phyloP scores from a whole-genome alignment of 2,888 invertebrate species.

The Eremobia ochroleuca region DNA sequence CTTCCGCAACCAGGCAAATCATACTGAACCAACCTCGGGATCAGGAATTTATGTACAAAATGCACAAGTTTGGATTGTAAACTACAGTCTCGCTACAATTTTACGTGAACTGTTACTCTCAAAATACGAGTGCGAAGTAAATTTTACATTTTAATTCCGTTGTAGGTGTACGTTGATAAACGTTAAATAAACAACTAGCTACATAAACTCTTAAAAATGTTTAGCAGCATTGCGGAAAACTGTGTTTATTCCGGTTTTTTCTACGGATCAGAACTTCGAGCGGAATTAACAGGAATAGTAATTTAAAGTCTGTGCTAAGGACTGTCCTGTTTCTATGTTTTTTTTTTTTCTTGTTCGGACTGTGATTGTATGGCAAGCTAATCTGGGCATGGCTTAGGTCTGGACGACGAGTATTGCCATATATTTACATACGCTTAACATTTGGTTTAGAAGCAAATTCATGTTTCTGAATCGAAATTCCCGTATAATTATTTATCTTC shows the following conservation, averaged over 20 bases:
- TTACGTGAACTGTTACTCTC: constrained; percentile 51
- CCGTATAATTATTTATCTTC: constrained; percentile 25
- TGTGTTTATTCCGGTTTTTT: constrained; percentile 46
- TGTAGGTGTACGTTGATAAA: constrained; percentile 33
- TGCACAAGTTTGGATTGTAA: constrained; percentile 65
- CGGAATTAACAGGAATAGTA: constrained; percentile 52
- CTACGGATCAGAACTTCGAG: constrained; percentile 39
- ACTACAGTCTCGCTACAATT: constrained; percentile 61
- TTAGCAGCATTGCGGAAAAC: constrained; percentile 43
- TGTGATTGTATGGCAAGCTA: constrained; percentile 12
- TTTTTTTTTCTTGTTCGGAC: constrained; percentile 33
- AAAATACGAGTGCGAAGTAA: constrained; percentile 34
- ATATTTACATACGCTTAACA: constrained; percentile 39
- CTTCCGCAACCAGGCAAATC: too few species aligned
- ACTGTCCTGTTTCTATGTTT: constrained; percentile 18
- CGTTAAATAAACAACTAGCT: constrained; percentile 41
- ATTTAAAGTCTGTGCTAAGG: constrained; percentile 40
- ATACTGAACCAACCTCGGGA: constrained; percentile 49
- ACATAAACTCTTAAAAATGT: constrained; percentile 36
- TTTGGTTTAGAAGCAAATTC: constrained; percentile 41
- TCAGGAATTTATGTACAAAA: constrained; percentile 69
- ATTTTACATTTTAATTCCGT: constrained; percentile 61
- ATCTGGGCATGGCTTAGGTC: constrained; percentile 13
- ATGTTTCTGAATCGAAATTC: constrained; percentile 48
- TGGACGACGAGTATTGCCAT: constrained; percentile 1